Evolutionary conservation across 2,113 vertebrate genomes (phyloP), one percentile per base, ranked within the genome.

Genomic region (Crotophaga sulcirostris): DNA sequence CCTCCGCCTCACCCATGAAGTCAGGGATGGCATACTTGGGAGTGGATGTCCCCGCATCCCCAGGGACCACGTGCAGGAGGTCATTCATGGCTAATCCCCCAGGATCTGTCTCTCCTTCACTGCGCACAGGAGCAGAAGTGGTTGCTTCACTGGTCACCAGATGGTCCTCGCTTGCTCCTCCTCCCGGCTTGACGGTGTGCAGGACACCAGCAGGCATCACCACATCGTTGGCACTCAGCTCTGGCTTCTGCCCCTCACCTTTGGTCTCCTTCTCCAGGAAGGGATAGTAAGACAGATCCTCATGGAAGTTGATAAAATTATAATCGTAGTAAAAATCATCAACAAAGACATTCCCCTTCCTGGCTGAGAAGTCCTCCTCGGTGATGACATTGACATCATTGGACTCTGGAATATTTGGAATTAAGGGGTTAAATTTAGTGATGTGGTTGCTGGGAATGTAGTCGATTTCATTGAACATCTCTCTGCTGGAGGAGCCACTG

Each of bases 241-340:
- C 94, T 13, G 96, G 75, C 28, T 58, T 24, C 0, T 12, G 31
- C 20, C 24, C 90, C 74, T 91, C 66, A 0, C 44, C 55, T 31
- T 56, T 82, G 26, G 13, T 73, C 54, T 94, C 66, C 2, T 90
- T 97, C 38, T 97, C 97, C 6, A 18, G 55, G 31, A 91, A 97
- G 74, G 98, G 96, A 19, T 98, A 97, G 20, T 99, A 98, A 0
- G 98, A 98, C 67, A 99, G 96, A 84, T 99, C 99, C 92, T 99
- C 99, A 0, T 99, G 99, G 95, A 99, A 99, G 89, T 98, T 99
- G 93, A 99, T 99, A 14, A 99, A 99, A 84, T 99, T 99, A 24
- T 99, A 99, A 94, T 99, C 99, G 0, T 99, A 99, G 96, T 99
- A 99, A 95, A 99, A 99, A 54, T 99, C 99, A 8, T 99, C 99